phyloP scores from a whole-genome alignment of 2,797 vertebrate genomes.

The Avahi laniger region DNA sequence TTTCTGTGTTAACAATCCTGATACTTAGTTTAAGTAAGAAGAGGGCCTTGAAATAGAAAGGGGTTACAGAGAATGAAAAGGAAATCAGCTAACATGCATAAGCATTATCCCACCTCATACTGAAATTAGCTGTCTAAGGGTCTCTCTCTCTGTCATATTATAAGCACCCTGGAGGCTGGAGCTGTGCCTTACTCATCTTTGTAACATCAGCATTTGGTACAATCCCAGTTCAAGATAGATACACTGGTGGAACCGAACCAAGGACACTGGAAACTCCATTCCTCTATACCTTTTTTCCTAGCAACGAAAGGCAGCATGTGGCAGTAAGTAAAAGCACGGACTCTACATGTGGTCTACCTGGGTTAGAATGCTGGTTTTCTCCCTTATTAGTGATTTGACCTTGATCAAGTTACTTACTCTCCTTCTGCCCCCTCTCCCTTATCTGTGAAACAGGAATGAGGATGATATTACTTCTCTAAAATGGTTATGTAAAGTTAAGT shows the following conservation, averaged over 20 bases:
- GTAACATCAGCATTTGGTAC: not conserved
- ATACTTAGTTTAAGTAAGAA: not conserved
- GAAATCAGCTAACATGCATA: not conserved
- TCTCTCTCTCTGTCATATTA: not conserved
- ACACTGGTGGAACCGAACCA: not conserved
- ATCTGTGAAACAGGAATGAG: not conserved
- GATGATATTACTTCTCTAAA: not conserved
- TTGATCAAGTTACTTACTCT: not conserved
- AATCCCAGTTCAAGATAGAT: not conserved
- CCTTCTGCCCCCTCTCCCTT: not conserved
- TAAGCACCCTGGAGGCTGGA: not conserved
- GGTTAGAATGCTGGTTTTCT: not conserved
- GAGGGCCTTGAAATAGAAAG: not conserved
- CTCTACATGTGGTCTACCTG: not conserved
- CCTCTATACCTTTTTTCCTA: not conserved
- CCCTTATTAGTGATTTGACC: not conserved
- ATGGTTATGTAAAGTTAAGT: not conserved
- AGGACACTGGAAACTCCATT: not conserved
- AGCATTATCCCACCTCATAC: not conserved
- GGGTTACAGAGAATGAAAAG: not conserved
- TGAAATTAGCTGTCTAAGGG: not conserved
- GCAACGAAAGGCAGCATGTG: not conserved
- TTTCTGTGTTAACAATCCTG: not conserved
- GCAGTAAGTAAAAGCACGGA: not conserved
- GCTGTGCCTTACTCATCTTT: not conserved